Evolutionary conservation across 2,888 invertebrate genomes (phyloP), one percentile per base, ranked within the genome.

Genomic region (Pterostichus madidus): DNA sequence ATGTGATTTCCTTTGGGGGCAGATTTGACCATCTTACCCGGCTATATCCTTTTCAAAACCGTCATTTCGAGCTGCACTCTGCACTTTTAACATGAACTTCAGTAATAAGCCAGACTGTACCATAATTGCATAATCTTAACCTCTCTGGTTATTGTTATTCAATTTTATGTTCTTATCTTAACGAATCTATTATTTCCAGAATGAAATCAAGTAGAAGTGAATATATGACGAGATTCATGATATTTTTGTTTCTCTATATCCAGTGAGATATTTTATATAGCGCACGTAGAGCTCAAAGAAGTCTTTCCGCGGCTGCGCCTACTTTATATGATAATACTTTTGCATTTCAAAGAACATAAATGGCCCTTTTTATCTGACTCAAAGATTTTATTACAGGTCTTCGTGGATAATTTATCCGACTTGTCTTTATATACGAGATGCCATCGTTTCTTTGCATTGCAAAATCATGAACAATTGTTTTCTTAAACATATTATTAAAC

Each of bases 321-420:
- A 71, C 68, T 71, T 44, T 71, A 71, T 71, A 71, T 71, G 68
- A 71, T 71, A 71, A 71, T 71, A 71, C 68, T 71, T 71, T 71
- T 44, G 68, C 68, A 71, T 71, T 71, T 8, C 44, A 44, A 71
- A 71, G 68, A 71, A 71, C 68, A 71, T 71, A 71, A 71, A 71
- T 71, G 68, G 44, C 68, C 44, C 68, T 71, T 71, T 71, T 71
- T 71, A 71, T 71, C 68, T 71, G 44, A 71, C 68, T 71, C 68
- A 44, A 44, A 71, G 44, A 71, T 71, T 71, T 71, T 71, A 71
- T 71, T 71, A 71, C 68, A 71, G 68, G 68, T 44, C 68, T 44
- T 71, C 44, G 46, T 71, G 44, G 68, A 71, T 71, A 71, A 71
- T 71, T 71, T 71, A 71, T 71, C 39, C 44, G 44, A 71, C 7